Evolutionary conservation across 2,888 invertebrate species (phyloP).

Genomic region (Drosophila siamana): DNA sequence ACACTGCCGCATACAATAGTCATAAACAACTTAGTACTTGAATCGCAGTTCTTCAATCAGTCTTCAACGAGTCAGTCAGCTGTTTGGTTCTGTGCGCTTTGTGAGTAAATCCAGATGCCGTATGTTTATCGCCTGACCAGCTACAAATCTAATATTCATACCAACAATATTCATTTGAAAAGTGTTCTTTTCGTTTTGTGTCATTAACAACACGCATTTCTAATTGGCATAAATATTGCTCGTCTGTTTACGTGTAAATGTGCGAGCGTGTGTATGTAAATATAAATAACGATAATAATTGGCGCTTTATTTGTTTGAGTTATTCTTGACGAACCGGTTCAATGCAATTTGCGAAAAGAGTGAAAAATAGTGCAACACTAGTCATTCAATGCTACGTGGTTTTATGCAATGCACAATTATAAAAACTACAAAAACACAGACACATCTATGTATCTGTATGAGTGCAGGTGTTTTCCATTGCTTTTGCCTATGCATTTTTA

Average conservation of each 20-base stretch:
- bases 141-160: conserved; percentile 21
- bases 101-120: conserved; percentile 30
- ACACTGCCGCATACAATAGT: not conserved
- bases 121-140: conserved; percentile 23
- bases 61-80: conserved; percentile 56
- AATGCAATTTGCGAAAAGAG: conserved; percentile 1
- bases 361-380: conserved; percentile 11
- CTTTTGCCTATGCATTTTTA: not conserved
- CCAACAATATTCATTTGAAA: conserved; percentile 26
- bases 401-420: conserved; percentile 18
- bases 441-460: not conserved
- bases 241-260: not conserved
- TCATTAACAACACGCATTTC: conserved; percentile 27
- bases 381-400: not conserved
- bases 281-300: conserved; percentile 27
- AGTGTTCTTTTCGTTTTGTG: conserved; percentile 17
- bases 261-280: not conserved
- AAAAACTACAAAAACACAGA: not conserved
- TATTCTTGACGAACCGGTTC: conserved; percentile 39
- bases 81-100: conserved; percentile 40
- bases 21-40: not conserved
- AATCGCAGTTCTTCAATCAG: conserved; percentile 22
- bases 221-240: not conserved
- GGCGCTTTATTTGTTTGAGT: conserved; percentile 30
- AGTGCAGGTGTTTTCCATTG: conserved; percentile 3